A percentile compares a stretch with the other conserved stretches of the same genome.
Conservation (phyloP, 1,140 invertebrate genomes). For the Drosophila burlai region DNA sequence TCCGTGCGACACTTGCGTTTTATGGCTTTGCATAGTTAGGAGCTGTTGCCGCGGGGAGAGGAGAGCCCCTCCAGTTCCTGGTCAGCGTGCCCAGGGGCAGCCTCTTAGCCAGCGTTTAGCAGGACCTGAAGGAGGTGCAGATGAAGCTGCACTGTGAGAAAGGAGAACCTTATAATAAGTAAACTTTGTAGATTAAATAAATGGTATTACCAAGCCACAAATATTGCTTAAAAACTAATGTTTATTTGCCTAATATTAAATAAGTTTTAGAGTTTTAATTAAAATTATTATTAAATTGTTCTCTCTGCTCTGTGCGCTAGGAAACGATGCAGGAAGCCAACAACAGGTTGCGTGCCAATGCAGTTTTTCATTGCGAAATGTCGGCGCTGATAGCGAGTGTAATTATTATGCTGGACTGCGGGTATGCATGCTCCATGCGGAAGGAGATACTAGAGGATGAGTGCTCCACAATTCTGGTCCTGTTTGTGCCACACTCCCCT, state of each 20-base stretch:
- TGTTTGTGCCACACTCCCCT: conserved; percentile 5
- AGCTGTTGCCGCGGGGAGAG: conserved; percentile 13
- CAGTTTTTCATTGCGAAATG: conserved; percentile 75
- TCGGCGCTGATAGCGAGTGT: conserved; percentile 75
- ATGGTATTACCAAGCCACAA: neutral
- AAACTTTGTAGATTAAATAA: neutral
- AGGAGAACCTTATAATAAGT: neutral
- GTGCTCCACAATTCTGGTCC: conserved; percentile 19
- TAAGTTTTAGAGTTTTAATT: neutral
- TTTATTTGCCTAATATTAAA: neutral
- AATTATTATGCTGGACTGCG: conserved; percentile 73
- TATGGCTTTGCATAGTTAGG: conserved; percentile 74
- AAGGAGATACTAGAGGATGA: conserved; percentile 5
- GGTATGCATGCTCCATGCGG: conserved; percentile 29
- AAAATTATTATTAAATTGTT: neutral
- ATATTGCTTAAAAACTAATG: neutral
- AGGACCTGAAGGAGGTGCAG: conserved; percentile 26
- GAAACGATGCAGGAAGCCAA: conserved; percentile 13
- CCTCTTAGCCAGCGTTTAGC: conserved; percentile 50
- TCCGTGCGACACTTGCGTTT: conserved; percentile 80
- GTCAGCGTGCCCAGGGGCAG: conserved; percentile 15
- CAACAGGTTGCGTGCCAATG: conserved; percentile 75
- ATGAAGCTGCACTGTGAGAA: conserved; percentile 10
- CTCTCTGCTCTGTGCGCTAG: neutral
- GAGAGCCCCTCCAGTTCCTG: neutral